Evolutionary conservation across 2,113 vertebrate species (phyloP), one percentile per base, ranked within the genome.

Genomic region (Epinephelus cyanopodus): DNA sequence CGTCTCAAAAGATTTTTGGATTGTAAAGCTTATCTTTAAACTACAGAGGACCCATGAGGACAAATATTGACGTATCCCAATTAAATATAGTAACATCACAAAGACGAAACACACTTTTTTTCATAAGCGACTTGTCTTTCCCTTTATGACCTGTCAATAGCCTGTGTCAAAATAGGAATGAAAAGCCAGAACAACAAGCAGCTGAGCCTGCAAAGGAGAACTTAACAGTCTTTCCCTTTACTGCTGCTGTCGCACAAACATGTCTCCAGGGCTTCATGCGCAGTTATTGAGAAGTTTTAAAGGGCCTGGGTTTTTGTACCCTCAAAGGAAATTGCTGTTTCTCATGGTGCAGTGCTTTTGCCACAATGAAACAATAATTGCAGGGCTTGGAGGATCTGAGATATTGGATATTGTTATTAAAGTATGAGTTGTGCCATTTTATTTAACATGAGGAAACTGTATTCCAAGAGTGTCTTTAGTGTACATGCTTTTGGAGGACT

Each of bases 231-330:
- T 52, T 72, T 83, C 50, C 79, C 56, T 87, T 89, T 81, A 85
- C 74, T 29, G 80, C 42, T 21, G 66, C 88, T 74, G 81, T 90
- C 90, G 47, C 85, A 91, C 89, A 90, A 77, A 70, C 56, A 7
- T 7, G 74, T 90, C 91, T 87, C 89, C 74, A 11, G 91, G 90
- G 90, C 78, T 91, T 82, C 69, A n/a, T 3, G 58, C 3, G 18
- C 71, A 48, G 74, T 91, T 88, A 92, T 90, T 92, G 86, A 74
- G 77, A 83, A 72, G 79, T 88, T 89, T 85, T 74, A 83, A 88
- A 83, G 74, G 68, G 13, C 79, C 71, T 39, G 71, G 74, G 88
- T 90, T 87, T 87, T 90, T 83, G 78, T 87, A 68, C 66, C 73
- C 82, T 81, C 72, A 45, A 72, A 85, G 79, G 82, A 87, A 90